Evolutionary conservation across 2,113 vertebrate genomes (phyloP), one percentile per base, ranked within the genome.

Genomic region (Entelurus aequoreus): DNA sequence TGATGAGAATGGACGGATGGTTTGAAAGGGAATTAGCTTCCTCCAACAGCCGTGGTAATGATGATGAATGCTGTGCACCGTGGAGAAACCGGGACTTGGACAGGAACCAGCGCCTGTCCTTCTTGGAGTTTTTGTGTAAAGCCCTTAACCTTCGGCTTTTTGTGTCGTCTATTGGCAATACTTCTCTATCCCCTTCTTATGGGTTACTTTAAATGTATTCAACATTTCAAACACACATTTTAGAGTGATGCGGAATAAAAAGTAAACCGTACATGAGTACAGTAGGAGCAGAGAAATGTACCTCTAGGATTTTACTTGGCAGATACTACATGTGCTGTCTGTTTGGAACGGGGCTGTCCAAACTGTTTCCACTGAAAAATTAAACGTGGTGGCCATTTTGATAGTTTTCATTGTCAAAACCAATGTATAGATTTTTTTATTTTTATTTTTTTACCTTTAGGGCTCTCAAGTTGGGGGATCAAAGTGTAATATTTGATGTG

Each of bases 1-100:
- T 3, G 80, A 80, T 75, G 75, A 79, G 86, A 82, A 86, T 75
- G 77, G 86, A 85, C 86, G 83, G 78, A 65, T 80, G 80, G 80
- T 85, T 82, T 81, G 75, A 77, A 86, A 88, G 69, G 68, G 84
- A 84, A 83, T 84, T 74, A 74, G 74, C 56, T 62, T 57, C 13
- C 2, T 52, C 84, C 70, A 84, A 84, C 76, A 65, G 79, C 74
- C 79, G 38, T 76, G 79, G 74, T 87, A 79, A 87, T 84, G 80
- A 72, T 76, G 82, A 87, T 80, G 82, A 86, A 87, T 86, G 83
- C 70, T 56, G 48, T 0, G 77, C 75, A 76, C 77, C 71, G 62
- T 77, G 80, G 78, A 82, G 78, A 79, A 86, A 67, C 60, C 36
- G 72, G 51, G 60, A 80, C 53, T 82, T 84, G 87, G 85, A 88